Evolutionary conservation across 2,888 invertebrate species (phyloP).

Genomic region (Arrhopalites spinosus): DNA sequence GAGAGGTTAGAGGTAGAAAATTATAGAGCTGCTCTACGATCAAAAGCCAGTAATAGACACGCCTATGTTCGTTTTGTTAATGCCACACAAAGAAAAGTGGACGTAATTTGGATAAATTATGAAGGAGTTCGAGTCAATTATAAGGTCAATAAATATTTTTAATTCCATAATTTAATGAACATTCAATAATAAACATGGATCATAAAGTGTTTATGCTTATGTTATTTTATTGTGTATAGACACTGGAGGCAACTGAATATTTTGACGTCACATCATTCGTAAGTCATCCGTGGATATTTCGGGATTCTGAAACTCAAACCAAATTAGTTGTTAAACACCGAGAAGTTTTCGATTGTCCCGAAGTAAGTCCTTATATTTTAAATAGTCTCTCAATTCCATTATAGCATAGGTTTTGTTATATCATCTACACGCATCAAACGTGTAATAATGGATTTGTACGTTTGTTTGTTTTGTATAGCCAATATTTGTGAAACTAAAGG

Average conservation of each 20-base stretch:
- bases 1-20: conserved; percentile 25
- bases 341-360: conserved; percentile 57
- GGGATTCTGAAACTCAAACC: conserved; percentile 72
- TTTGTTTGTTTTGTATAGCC: conserved; percentile 27
- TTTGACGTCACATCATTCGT: conserved; percentile 75
- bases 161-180: not conserved
- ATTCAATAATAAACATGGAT: no score
- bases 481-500: conserved; percentile 19
- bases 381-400: not conserved
- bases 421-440: no score
- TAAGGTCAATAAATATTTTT: conserved; percentile 41
- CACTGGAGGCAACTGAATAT: conserved; percentile 60
- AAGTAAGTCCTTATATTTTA: conserved; percentile 42
- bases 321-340: conserved; percentile 64
- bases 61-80: conserved; percentile 69
- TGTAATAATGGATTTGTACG: not conserved
- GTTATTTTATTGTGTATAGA: conserved; percentile 46
- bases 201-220: not conserved
- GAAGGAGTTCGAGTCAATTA: conserved; percentile 62
- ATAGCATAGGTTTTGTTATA: not conserved
- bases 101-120: conserved; percentile 79
- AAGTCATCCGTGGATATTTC: conserved; percentile 84
- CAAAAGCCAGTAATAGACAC: conserved; percentile 57
- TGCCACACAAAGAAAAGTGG: conserved; percentile 64
- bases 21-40: conserved; percentile 43